Percentiles rank a stretch among this genome's conserved stretches.
Conservation (phyloP, 2,113 vertebrate species). For the Pangasianodon gigas region DNA sequence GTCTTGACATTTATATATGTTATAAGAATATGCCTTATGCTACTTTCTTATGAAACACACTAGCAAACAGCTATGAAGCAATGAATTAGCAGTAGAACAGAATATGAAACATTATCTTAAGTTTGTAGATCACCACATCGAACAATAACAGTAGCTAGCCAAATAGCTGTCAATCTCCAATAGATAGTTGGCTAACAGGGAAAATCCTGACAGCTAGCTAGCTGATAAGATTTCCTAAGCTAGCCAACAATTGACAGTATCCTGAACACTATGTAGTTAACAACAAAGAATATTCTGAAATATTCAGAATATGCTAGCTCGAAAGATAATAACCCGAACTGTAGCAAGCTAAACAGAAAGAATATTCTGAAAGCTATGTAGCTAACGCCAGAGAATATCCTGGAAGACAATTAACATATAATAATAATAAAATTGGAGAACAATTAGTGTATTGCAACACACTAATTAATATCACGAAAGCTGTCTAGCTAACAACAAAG, state of each 20-base stretch:
- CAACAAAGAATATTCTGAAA: not conserved
- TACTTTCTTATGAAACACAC: not conserved
- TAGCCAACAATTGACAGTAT: not conserved
- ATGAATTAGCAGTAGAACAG: not conserved
- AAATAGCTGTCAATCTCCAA: not conserved
- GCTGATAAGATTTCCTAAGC: not conserved
- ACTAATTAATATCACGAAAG: not conserved
- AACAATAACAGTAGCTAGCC: not conserved
- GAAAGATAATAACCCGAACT: no score
- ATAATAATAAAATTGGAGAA: not conserved
- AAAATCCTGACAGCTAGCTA: not conserved
- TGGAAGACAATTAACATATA: not conserved
- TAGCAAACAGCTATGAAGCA: not conserved
- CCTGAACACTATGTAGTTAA: not conserved
- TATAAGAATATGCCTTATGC: not conserved
- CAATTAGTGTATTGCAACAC: not conserved
- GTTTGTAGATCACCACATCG: not conserved
- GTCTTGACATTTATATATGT: not conserved
- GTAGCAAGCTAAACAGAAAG: not conserved
- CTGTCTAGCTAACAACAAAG: not conserved
- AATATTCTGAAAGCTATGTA: not conserved
- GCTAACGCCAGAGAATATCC: not conserved
- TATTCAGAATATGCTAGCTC: not conserved
- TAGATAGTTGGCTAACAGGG: not conserved
- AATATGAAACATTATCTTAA: not conserved